Evolutionary conservation across 2,113 vertebrate species (phyloP), one percentile per base, ranked within the genome.

Genomic region (Dipodomys spectabilis): DNA sequence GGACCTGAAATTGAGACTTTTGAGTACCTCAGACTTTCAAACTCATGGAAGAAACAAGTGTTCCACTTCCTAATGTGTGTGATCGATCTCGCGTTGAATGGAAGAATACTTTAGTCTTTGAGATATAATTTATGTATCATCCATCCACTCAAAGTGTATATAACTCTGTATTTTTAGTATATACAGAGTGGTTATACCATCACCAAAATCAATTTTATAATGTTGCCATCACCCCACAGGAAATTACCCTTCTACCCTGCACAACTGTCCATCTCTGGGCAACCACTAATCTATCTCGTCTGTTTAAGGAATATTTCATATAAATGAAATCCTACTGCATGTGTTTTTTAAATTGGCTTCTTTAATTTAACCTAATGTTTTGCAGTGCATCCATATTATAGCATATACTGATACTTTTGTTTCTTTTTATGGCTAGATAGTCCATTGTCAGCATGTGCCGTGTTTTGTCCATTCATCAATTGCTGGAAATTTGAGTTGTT

Each of bases 401-500:
- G 35, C 4, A 23, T 45, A 13, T 22, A 64, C 68, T 64, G 23
- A 6, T 49, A 65, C 39, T 1, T 23, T 71, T 11, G n/a, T 39
- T 78, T 7, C 23, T 81, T 57, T 82, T 73, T 18, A 22, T 25
- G 53, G 68, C 27, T 16, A 10, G 86, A 69, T 67, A 82, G 13
- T 86, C 12, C n/a, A 32, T n/a, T 49, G 3, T 81, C 78, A 16
- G 30, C 28, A 82, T n/a, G n/a, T 39, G 57, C 32, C n/a, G 18
- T 8, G 13, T 78, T 89, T 64, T 81, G 71, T 35, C 19, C 22
- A 6, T 35, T 90, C 30, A 32, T 45, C n/a, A 72, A 7, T 15
- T 86, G 49, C 84, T 45, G 20, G 27, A 87, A 65, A 92, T 85
- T 83, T 86, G 68, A 39, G 2, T 30, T 86, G 15, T 86, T 86